Percentiles rank a stretch among this genome's conserved stretches.
Conservation (phyloP, 2,797 vertebrate genomes). For the Euthynnus affinis region DNA sequence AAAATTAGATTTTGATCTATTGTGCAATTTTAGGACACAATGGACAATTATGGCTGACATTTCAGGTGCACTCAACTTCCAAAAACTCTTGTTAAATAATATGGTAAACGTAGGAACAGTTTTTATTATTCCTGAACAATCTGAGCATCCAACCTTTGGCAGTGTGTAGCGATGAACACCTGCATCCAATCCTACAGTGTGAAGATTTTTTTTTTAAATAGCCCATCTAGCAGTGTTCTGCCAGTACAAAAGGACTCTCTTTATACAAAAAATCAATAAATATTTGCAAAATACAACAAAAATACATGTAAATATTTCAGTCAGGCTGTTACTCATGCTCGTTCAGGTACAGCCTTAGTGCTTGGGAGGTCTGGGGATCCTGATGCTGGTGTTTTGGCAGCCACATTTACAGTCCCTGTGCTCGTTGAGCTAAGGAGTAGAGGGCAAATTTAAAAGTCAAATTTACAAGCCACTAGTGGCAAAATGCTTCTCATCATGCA, state of each 20-base stretch:
- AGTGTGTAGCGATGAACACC: constrained; percentile 13
- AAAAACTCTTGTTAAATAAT: background rate
- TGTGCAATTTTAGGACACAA: background rate
- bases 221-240: background rate
- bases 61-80: background rate
- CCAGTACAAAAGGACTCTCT: background rate
- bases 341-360: background rate
- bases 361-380: constrained; percentile 51
- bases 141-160: constrained; percentile 10
- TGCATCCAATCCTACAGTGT: constrained; percentile 11
- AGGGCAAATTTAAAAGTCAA: constrained; percentile 41
- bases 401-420: constrained; percentile 43
- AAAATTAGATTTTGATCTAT: background rate
- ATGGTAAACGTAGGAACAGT: background rate
- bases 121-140: constrained; percentile 29
- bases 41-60: background rate
- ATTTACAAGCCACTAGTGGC: constrained; percentile 48
- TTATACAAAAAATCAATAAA: background rate
- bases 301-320: background rate
- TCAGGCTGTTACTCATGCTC: background rate
- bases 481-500: constrained; percentile 51
- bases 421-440: constrained; percentile 36
- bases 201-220: background rate
- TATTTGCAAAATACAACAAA: background rate
- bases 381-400: constrained; percentile 41